Base-by-base conservation (phyloP, 2,797 vertebrate species). In the Oophaga sylvatica region DNA sequence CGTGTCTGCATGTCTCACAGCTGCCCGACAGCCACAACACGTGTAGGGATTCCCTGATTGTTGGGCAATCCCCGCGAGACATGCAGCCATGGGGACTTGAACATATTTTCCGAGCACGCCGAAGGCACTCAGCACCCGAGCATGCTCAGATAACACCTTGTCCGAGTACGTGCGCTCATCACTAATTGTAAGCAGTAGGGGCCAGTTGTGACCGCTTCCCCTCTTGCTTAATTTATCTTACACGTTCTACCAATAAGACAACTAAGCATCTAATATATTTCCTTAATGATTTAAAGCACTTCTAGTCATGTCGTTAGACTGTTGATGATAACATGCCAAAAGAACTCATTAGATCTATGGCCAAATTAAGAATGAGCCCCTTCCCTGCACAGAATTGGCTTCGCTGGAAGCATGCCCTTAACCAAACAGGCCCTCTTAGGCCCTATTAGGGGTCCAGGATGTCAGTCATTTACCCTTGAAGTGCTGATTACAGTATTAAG, bases 361-460 rank as follows among this genome's bases (percentile, higher is more conserved):
- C 17, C 17, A 41, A 31, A 35, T 75, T 4, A 75, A 53, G 45
- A 77, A 56, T 75, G 12, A 73, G 19, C 19, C 71, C 19, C 19
- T 22, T 77, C 48, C 45, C 2, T 77, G 75, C 48, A 60, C 22
- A 15, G 31, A 41, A 76, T 60, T 15, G 63, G 83, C 71, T 76
- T 41, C 13, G 71, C n/a, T 45, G 13, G 31, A 63, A 84, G 57
- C n/a, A 35, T 63, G n/a, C 63, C n/a, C 77, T 60, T 67, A 65
- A 29, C 22, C 76, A 19, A 85, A 60, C 68, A 59, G 86, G 8
- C 57, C 59, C 71, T 35, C 62, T 70, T 57, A n/a, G n/a, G n/a
- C 31, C 53, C 60, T 29, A 77, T 89, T 86, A 89, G 65, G 62
- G 62, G 53, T 56, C 45, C 48, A n/a, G 67, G 68, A 79, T 70